A percentile compares a stretch with the other conserved stretches of the same genome.
Conservation (phyloP, 1,140 invertebrate genomes). For the Cephus cinctus region DNA sequence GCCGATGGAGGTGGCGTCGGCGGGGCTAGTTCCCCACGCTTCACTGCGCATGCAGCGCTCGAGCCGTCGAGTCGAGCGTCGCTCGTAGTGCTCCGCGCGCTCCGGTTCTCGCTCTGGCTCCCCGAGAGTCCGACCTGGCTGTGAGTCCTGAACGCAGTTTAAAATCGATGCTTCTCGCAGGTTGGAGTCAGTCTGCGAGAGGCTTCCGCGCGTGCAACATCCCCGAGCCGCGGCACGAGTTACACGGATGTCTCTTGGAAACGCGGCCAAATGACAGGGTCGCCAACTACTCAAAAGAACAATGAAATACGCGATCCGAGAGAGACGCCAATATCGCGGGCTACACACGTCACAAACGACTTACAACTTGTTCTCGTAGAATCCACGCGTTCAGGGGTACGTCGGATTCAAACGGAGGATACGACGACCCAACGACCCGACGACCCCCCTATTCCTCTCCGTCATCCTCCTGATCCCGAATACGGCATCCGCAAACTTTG, state of each 20-base stretch:
- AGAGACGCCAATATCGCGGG: background rate
- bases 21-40: constrained; percentile 24
- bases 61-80: constrained; percentile 18
- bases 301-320: background rate
- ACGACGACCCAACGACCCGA: too few relatives aligned
- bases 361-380: background rate
- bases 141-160: constrained; percentile 9
- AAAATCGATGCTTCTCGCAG: constrained; percentile 5
- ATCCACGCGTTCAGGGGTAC: too few relatives aligned
- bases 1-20: constrained; percentile 17
- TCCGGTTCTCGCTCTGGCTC: background rate
- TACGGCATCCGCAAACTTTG: too few relatives aligned
- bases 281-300: background rate
- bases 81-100: constrained; percentile 11
- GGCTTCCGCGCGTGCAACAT: constrained; percentile 5
- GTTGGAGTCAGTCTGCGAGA: constrained; percentile 6
- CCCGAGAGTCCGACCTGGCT: background rate
- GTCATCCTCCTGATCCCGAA: too few relatives aligned
- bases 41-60: constrained; percentile 35
- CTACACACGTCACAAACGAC: background rate
- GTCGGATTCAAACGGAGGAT: too few relatives aligned
- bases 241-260: background rate
- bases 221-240: background rate
- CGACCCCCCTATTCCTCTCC: too few relatives aligned
- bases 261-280: background rate